Evolutionary conservation across 64 coral and sea anemone species (phyloP), one percentile per base, ranked within the genome.

Genomic region (Cladopsammia gracilis): DNA sequence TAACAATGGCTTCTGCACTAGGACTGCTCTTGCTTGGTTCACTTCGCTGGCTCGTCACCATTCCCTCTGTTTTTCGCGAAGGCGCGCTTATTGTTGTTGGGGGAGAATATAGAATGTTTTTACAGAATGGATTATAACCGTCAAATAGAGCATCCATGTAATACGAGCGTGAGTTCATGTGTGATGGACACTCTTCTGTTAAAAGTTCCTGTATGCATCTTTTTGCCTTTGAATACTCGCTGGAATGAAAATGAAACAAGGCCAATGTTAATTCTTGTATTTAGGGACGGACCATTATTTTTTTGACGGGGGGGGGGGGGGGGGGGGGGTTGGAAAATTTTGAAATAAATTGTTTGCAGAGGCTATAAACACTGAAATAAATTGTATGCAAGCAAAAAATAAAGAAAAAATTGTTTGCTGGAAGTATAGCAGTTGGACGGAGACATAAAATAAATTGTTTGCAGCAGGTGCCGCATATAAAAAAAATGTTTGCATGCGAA

Each of bases 91-190:
- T 44, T 45, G 62, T 47, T 23, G 80, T 66, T 4, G 61, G 79
- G 6, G 79, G 58, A 23, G 4, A 7, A 20, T 84, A 84, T 25
- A 68, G 43, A 23, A 15, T 50, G 46, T 25, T 49, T 7, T 48
- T 65, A 50, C 80, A 84, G 20, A 84, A 84, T 2, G 80, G 80
- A 64, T 84, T 84, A 11, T 84, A 84, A 11, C 62, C 62, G 16
- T 84, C 80, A 25, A 84, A 84, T 14, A 68, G 48, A 5, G 67
- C 62, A 65, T 84, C 46, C 10, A 84, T 67, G 16, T 24, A 64
- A 9, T 48, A 42, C 2, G 62, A 48, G 3, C n/a, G 60, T 4
- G 80, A 68, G 44, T 50, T 25, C 5, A 4, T 22, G 1, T 66
- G 45, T n/a, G 9, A 43, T 49, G 80, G 62, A n/a, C 80, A 84